Evolutionary conservation across 1,140 invertebrate genomes (phyloP), one percentile per base, ranked within the genome.

Genomic region (Helicoverpa zea): DNA sequence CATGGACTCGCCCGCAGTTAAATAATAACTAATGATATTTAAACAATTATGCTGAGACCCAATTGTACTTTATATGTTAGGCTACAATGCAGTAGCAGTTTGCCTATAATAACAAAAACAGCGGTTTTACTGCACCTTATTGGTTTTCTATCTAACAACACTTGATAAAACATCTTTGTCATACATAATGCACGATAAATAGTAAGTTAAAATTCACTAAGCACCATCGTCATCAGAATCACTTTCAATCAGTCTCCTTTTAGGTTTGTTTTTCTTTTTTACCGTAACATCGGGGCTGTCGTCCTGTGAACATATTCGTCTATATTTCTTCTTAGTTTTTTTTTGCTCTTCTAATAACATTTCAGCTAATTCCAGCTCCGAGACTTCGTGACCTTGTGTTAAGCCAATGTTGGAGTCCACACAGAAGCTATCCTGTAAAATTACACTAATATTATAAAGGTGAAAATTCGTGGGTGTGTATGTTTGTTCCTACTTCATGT

Each of bases 351-450:
- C 91, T 72, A 95, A 87, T 13, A 89, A 78, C 49, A 91, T 91
- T 84, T 95, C 95, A 9, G 95, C 94, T 35, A 94, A 70, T 80
- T 95, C 95, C 49, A 95, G 81, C 68, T 94, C 91, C 0, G 94
- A 93, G 49, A 92, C 81, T 5, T 95, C 95, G 43, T 91, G 87
- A 0, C 76, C 87, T 89, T 95, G 93, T 5, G 94, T 95, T 47
- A 95, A 81, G n/a, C 90, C 91, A 43, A 92, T 84, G 54, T 94
- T 89, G 1, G 92, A 92, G 68, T 92, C 93, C 0, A 95, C 93
- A 78, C 95, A 95, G 83, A 95, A 95, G 80, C 94, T 95, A 80
- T 95, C 95, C 95, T 95, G 83, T 64, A 61, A 35, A 23, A 23
- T 23, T 2, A 23, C 2, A 23, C 23, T 10, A 43, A 11, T 52